phyloP scores from a whole-genome alignment of 2,113 vertebrate genomes.

The Taxidea taxus region DNA sequence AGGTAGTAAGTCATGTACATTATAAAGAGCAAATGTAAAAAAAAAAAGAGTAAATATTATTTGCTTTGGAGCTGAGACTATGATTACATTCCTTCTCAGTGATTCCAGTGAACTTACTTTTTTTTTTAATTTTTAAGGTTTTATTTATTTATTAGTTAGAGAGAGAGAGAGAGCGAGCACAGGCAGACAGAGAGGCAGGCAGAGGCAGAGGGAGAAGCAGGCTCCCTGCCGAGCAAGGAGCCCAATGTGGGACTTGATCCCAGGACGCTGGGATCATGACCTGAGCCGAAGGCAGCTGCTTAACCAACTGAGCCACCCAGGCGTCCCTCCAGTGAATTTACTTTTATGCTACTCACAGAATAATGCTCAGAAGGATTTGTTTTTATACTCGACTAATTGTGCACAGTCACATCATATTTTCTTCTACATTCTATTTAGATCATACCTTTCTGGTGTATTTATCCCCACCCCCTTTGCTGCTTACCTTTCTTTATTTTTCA shows the following conservation, averaged over 20 bases:
- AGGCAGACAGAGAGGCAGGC: too few species aligned
- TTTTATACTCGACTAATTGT: neutral
- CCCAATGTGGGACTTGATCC: too few species aligned
- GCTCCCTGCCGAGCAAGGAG: too few species aligned
- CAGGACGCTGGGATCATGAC: too few species aligned
- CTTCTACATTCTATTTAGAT: neutral
- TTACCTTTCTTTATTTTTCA: neutral
- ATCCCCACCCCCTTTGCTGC: neutral
- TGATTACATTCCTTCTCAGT: neutral
- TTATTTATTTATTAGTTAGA: too few species aligned
- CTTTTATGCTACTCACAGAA: neutral
- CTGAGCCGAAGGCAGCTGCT: too few species aligned
- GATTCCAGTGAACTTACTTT: neutral
- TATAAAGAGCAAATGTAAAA: neutral
- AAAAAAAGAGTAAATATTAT: neutral
- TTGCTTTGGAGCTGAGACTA: neutral
- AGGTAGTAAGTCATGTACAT: neutral
- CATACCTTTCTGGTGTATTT: neutral
- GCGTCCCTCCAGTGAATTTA: neutral
- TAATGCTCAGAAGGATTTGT: slow-evolving; percentile 22
- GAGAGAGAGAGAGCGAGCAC: too few species aligned
- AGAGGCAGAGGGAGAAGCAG: too few species aligned
- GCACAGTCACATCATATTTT: neutral
- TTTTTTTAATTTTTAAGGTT: too few species aligned
- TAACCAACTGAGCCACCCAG: too few species aligned